A percentile compares a stretch with the other conserved stretches of the same genome.
phyloP scores from a whole-genome alignment of 1,140 invertebrate species.

The Lordiphosa stackelbergi region DNA sequence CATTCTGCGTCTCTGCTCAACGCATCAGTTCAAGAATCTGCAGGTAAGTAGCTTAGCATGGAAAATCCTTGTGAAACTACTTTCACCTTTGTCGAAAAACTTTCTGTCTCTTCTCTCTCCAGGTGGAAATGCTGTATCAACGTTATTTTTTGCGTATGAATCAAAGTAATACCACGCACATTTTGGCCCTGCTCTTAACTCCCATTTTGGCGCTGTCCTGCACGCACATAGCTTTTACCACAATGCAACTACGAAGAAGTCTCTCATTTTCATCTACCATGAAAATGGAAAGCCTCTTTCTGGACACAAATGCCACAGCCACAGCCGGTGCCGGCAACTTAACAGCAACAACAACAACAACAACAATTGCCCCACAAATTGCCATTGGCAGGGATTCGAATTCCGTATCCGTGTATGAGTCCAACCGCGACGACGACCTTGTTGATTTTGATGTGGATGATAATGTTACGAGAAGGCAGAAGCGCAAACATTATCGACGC shows the following conservation, averaged over 20 bases:
- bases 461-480: slow-evolving; percentile 41
- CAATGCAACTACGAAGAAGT: slow-evolving; percentile 54
- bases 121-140: slow-evolving; percentile 94
- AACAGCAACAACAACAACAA: slow-evolving; percentile 26
- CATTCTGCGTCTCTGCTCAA: slow-evolving; percentile 78
- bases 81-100: slow-evolving; percentile 15
- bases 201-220: slow-evolving; percentile 82
- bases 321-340: slow-evolving; percentile 31
- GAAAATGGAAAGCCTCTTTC: slow-evolving; percentile 36
- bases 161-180: slow-evolving; percentile 91
- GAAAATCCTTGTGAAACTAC: slow-evolving; percentile 35
- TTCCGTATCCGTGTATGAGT: background rate
- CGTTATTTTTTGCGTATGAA: slow-evolving; percentile 95
- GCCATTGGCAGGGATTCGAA: slow-evolving; percentile 15
- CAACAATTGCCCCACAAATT: slow-evolving; percentile 26
- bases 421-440: slow-evolving; percentile 11
- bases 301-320: slow-evolving; percentile 36
- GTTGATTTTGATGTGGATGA: slow-evolving; percentile 34
- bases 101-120: slow-evolving; percentile 46
- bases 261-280: slow-evolving; percentile 18
- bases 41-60: slow-evolving; percentile 78
- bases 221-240: slow-evolving; percentile 78
- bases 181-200: slow-evolving; percentile 86
- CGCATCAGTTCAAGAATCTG: slow-evolving; percentile 84
- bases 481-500: slow-evolving; percentile 62